Base-by-base conservation (phyloP, 2,888 invertebrate genomes). In the Leistus spinibarbis region DNA sequence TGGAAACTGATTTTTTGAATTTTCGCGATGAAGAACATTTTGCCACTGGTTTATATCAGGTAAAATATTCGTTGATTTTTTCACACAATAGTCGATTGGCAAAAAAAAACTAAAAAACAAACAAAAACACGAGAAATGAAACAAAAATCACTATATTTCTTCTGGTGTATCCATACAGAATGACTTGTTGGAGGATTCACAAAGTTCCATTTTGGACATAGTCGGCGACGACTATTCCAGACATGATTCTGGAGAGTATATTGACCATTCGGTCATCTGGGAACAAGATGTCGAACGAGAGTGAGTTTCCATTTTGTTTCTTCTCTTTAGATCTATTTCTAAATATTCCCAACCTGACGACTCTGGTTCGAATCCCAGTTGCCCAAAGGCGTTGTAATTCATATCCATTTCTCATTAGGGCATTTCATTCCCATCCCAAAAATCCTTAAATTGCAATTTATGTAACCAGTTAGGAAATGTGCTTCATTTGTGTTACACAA, bases 1-100 rank as follows among this genome's bases (percentile, higher is more conserved):
- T 88, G 88, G 88, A 88, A 83, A 84, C 88, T 77, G 87, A 86
- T 80, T 86, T 86, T 79, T 80, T 87, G 77, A 86, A 86, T 82
- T 86, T 87, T 79, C 84, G 86, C 77, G 86, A 87, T 82, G 87
- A 85, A 81, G 87, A 87, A 83, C 86, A 86, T 78, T 88, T 88
- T 82, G 83, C 86, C 68, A 80, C 80, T 3, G 75, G 54, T 5
- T 27, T 75, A 68, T 74, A 74, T 23, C 75, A 75, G 75, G 75
- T 75, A 16, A 54, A 54, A 27, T 17, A 10, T 23, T n/a, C 22
- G 23, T 23, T 24, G 24, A 24, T 5, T 40, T 40, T 40, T 40
- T 40, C n/a, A 1, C 40, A 40, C 40, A 10, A 13, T 13, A 40
- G 40, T 40, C 40, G 40, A 40, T 40, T 40, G 40, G 40, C 13